These are phyloP conservation scores for Drosophila biarmipes DNA, from an alignment of 1,140 invertebrate genomes.

Conservation along the genomic window DNA sequence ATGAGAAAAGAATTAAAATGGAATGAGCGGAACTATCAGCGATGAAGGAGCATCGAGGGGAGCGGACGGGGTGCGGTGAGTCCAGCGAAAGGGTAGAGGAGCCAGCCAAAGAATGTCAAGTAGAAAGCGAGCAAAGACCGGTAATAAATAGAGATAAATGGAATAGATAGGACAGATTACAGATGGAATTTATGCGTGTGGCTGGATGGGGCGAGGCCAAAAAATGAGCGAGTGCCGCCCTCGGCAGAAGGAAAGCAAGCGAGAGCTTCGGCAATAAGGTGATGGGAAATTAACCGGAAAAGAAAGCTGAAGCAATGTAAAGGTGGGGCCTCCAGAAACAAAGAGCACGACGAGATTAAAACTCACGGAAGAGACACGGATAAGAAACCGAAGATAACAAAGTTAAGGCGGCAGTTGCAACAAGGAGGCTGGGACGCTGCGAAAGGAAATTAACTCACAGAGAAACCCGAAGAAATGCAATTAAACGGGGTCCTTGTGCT, in stretches of 20 bases:
- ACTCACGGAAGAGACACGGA: slow-evolving; percentile 22
- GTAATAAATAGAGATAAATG: slow-evolving; percentile 51
- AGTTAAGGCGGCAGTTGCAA: slow-evolving; percentile 8
- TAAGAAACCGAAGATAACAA: slow-evolving; percentile 2
- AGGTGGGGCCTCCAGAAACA: slow-evolving; percentile 6
- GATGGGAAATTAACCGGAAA: slow-evolving; percentile 40
- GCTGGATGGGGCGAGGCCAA: not conserved
- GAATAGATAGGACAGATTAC: slow-evolving; percentile 49
- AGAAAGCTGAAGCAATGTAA: slow-evolving; percentile 8
- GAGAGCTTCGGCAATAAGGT: slow-evolving; percentile 4
- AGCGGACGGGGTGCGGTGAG: not conserved
- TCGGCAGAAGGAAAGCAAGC: not conserved
- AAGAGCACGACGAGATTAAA: slow-evolving; percentile 15
- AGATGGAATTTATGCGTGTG: slow-evolving; percentile 42
- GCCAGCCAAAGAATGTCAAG: not conserved
- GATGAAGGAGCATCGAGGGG: slow-evolving; percentile 15
- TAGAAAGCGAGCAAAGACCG: slow-evolving; percentile 10
- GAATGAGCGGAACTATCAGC: slow-evolving; percentile 48
- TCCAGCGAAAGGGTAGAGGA: not conserved
- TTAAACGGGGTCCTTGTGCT: not conserved
- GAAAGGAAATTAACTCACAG: slow-evolving; percentile 16
- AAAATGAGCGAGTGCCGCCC: not conserved
- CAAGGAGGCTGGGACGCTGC: not conserved
- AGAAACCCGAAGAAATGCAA: slow-evolving; percentile 28
- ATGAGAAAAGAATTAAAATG: slow-evolving; percentile 61